Percentiles rank a stretch among this genome's conserved stretches.
These are phyloP conservation scores for Acronicta aceris DNA, from an alignment of 2,888 invertebrate species.

Conservation along the genomic window DNA sequence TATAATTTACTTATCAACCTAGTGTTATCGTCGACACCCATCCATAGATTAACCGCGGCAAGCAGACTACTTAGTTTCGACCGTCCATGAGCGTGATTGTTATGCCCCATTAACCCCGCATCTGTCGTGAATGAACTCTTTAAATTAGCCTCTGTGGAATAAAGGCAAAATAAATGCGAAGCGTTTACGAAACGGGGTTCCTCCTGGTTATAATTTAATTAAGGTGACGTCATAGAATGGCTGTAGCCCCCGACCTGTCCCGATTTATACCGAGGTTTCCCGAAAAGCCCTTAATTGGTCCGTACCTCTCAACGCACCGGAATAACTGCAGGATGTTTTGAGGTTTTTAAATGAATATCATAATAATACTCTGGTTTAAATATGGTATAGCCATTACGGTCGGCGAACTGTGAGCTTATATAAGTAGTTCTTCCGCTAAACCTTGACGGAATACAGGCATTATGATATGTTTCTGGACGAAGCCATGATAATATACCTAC, in stretches of 20 bases:
- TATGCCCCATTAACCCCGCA: neutral
- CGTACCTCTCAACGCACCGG: constrained; percentile 28
- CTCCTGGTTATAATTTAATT: constrained; percentile 62
- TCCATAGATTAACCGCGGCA: neutral
- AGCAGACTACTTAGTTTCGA: neutral
- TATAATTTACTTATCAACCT: neutral
- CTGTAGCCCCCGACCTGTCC: constrained; percentile 31
- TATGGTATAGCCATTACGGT: neutral
- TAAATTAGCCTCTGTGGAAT: neutral
- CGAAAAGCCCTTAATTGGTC: constrained; percentile 55
- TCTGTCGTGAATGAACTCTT: neutral
- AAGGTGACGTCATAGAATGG: constrained; percentile 41
- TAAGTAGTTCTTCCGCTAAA: no score
- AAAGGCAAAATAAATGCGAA: constrained; percentile 53
- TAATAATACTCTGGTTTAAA: constrained; percentile 2
- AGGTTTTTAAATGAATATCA: constrained; percentile 11
- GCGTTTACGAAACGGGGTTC: constrained; percentile 58
- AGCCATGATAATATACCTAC: neutral
- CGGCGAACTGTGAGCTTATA: no score
- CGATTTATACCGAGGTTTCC: constrained; percentile 49
- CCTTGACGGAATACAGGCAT: no score
- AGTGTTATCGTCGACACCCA: neutral
- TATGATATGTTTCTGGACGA: no score
- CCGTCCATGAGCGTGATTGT: neutral
- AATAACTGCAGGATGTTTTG: constrained; percentile 12